phyloP scores from a whole-genome alignment of 1,140 invertebrate genomes.

The Cydia amplana region DNA sequence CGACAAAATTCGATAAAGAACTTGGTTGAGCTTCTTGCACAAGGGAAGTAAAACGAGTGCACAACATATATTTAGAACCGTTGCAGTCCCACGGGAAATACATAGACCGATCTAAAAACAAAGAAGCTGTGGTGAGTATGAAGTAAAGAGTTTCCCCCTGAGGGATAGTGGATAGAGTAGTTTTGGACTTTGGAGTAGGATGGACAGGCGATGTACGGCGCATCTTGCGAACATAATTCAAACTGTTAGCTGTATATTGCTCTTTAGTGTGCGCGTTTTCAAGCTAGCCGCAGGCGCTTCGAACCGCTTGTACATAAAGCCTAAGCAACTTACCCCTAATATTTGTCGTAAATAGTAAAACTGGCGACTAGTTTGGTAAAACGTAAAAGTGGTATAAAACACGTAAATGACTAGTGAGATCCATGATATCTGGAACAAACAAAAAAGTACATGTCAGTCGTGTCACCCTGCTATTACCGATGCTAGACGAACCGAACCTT shows the following conservation, averaged over 20 bases:
- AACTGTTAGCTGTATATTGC: neutral
- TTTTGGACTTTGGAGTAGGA: neutral
- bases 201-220: neutral
- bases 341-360: slow-evolving; percentile 68
- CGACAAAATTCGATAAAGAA: slow-evolving; percentile 58
- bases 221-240: neutral
- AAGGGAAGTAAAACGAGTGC: slow-evolving; percentile 65
- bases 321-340: slow-evolving; percentile 63
- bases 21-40: slow-evolving; percentile 72
- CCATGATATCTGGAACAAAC: slow-evolving; percentile 75
- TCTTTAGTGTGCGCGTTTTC: neutral
- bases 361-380: slow-evolving; percentile 61
- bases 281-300: neutral
- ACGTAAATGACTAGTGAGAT: slow-evolving; percentile 72
- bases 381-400: slow-evolving; percentile 70
- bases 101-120: slow-evolving; percentile 68
- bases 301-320: neutral
- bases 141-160: slow-evolving; percentile 4
- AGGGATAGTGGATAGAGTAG: neutral
- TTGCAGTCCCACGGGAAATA: slow-evolving; percentile 66
- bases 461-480: slow-evolving; percentile 21
- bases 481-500: neutral
- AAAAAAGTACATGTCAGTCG: slow-evolving; percentile 35
- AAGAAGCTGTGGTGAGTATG: slow-evolving; percentile 34
- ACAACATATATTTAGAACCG: slow-evolving; percentile 67